Evolutionary conservation across 2,888 invertebrate genomes (phyloP), one percentile per base, ranked within the genome.

Genomic region (Latrodectus elegans): DNA sequence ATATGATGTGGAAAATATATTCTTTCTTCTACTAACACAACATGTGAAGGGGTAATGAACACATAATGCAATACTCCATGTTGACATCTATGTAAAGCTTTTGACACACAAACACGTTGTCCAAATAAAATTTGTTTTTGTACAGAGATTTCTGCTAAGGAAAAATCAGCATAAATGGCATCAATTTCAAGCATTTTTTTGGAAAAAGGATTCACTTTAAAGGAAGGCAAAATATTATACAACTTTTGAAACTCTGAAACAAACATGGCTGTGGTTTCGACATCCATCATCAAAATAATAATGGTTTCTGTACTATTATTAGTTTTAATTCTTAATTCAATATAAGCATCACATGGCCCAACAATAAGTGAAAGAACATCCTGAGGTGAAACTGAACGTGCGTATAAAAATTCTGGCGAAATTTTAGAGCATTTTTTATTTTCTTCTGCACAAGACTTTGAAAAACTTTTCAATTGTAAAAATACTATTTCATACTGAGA

Each of bases 11-110:
- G 81, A 65, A 72, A 67, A 53, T 77, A 67, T 8, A 87, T 17
- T 53, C 72, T 67, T 73, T 87, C 87, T 77, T 87, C 87, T 55
- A 87, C 72, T 11, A 87, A 55, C 26, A 87, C 22, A n/a, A 87
- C 52, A 77, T 87, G 87, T 11, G 87, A 87, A 67, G 77, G 77
- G 22, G 87, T 87, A 64, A 87, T 67, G 38, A 82, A 82, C 67
- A 87, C 71, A 52, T 87, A 87, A 82, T 87, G 87, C 10, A 87
- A 49, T n/a, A 82, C 60, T 14, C 73, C 87, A 67, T 67, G 52
- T 11, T 87, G 81, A 60, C 65, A 73, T 67, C 82, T 77, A 70
- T 82, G 87, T 49, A 82, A 68, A 67, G 64, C 71, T 81, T 87
- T 87, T 14, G 87, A 87, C 12, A 87, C 68, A 67, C 76, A 38